Conservation (phyloP, 2,113 vertebrate genomes). For the Stomatorhinus ivindoensis region DNA sequence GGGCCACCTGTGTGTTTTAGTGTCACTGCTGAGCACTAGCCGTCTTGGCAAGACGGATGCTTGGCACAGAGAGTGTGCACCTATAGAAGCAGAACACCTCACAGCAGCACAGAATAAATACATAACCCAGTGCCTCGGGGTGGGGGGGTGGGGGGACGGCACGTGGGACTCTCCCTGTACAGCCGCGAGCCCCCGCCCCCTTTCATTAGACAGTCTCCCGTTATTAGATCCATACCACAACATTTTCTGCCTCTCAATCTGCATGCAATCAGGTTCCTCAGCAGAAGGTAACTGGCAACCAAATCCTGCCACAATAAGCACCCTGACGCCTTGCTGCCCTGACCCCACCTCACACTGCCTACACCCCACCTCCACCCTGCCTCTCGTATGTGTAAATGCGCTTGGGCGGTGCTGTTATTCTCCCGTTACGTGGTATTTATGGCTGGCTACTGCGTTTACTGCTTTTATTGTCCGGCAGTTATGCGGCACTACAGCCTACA, state of each 20-base stretch:
- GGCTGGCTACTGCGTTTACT: not conserved
- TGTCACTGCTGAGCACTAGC: constrained; percentile 39
- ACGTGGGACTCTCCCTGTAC: not conserved
- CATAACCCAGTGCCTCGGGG: not conserved
- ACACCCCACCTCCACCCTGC: not conserved
- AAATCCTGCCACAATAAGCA: not conserved
- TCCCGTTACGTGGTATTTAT: not conserved
- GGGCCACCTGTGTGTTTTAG: constrained; percentile 54
- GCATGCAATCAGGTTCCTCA: not conserved
- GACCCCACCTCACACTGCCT: not conserved
- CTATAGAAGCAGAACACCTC: not conserved
- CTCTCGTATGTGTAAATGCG: not conserved
- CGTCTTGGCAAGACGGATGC: not conserved
- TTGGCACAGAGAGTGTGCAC: not conserved
- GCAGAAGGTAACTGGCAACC: not conserved
- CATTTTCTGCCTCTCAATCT: not conserved
- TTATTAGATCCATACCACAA: not conserved
- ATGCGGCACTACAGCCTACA: not conserved
- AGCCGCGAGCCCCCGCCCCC: not conserved
- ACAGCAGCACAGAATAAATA: not conserved
- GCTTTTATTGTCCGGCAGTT: not conserved
- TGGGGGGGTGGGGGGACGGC: too few relatives aligned
- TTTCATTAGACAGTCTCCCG: not conserved
- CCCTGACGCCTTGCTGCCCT: not conserved
- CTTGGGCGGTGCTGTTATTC: not conserved